Evolutionary conservation across 2,113 vertebrate genomes (phyloP).

Genomic region (Tachysurus vachellii): DNA sequence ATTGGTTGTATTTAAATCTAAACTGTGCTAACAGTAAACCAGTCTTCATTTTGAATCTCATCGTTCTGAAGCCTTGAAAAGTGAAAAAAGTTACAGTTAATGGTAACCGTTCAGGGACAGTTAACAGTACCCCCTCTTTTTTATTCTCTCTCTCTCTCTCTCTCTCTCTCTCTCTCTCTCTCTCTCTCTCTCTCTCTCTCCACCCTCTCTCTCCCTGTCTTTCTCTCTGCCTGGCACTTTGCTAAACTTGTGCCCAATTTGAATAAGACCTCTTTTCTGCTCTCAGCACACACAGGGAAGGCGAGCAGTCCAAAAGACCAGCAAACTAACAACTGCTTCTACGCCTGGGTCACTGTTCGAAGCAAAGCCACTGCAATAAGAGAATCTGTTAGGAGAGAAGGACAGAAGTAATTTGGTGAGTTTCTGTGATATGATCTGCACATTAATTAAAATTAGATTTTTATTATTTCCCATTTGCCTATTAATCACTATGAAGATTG

Average conservation of each 20-base stretch:
- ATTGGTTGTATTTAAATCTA: conserved; percentile 8
- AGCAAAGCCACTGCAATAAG: conserved; percentile 37
- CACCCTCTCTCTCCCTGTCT: conserved; percentile 5
- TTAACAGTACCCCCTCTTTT: background rate
- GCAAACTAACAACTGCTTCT: conserved; percentile 31
- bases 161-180: conserved; percentile 30
- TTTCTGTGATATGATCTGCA: background rate
- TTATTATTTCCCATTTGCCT: background rate
- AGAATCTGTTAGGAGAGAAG: background rate
- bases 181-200: conserved; percentile 37
- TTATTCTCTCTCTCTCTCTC: conserved; percentile 34
- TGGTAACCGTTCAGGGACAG: background rate
- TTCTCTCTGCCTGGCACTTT: conserved; percentile 32
- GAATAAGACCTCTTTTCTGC: conserved; percentile 77
- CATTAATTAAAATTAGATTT: background rate
- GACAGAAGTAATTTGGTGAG: conserved; percentile 37
- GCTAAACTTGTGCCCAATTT: conserved; percentile 68
- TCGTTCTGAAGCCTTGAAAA: conserved; percentile 7
- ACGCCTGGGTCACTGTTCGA: conserved; percentile 15
- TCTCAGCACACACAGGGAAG: conserved; percentile 66
- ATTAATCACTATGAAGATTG: background rate
- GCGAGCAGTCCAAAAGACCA: conserved; percentile 58
- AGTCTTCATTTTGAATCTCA: background rate
- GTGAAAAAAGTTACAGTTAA: background rate
- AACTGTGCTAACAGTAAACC: background rate